Evolutionary conservation across 2,113 vertebrate genomes (phyloP), one percentile per base, ranked within the genome.

Genomic region (Engystomops pustulosus): DNA sequence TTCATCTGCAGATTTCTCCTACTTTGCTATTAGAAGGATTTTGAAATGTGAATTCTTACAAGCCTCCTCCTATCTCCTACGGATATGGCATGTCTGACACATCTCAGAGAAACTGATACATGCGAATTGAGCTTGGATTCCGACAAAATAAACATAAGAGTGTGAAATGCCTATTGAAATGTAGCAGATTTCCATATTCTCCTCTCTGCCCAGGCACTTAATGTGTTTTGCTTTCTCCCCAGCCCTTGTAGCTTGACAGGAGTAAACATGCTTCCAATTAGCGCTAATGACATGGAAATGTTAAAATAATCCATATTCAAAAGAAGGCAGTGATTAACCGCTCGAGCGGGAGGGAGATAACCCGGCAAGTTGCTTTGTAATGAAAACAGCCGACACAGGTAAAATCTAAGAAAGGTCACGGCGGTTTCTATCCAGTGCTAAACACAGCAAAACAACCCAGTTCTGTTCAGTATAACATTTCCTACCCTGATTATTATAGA

Each of bases 221-320:
- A 65, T 30, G 44, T 47, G 23, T 30, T 45, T 72, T 72, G 70
- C 41, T 47, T 72, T 25, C 45, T 41, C 18, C 32, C 23, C 41
- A 23, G 44, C 44, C 70, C 41, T 30, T 30, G 70, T 72, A 72
- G 44, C 41, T 25, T 72, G 70, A 72, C 41, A 27, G 41, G n/a
- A 72, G 41, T 72, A 47, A 45, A 47, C 41, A 72, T 47, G 25
- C 23, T 47, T 72, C 70, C 44, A 45, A 72, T 47, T 72, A 45
- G 44, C 25, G 10, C 60, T 65, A 65, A 65, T 65, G 60, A 65
- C 60, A 65, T 65, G 60, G 60, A 65, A 65, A 65, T 65, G 60
- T 65, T 65, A 65, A 32, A 65, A 65, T 65, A 65, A 65, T 65
- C 60, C 60, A 65, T 65, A 65, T 65, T 65, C 60, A 65, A 32